These are phyloP conservation scores for Oryzias melastigma DNA, from an alignment of 2,113 vertebrate species.

Conservation along the genomic window DNA sequence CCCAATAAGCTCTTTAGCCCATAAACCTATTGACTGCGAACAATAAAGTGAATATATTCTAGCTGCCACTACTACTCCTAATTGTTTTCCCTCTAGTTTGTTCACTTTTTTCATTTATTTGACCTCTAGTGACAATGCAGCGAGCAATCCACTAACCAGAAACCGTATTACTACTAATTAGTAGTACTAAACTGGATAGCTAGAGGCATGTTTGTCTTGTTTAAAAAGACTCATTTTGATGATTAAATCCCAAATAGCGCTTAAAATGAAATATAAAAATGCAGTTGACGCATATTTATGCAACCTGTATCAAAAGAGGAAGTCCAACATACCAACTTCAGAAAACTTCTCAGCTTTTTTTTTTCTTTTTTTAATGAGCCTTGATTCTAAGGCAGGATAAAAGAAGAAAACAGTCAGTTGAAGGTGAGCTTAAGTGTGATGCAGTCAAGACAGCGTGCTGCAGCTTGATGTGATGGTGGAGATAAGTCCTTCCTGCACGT, in stretches of 20 bases:
- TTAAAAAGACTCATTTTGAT: too few relatives aligned
- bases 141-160: too few relatives aligned
- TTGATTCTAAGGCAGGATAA: slow-evolving; percentile 23
- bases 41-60: too few relatives aligned
- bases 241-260: too few relatives aligned
- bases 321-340: slow-evolving; percentile 15
- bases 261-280: neutral
- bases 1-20: slow-evolving; percentile 14
- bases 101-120: too few relatives aligned
- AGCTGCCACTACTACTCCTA: too few relatives aligned
- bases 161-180: too few relatives aligned
- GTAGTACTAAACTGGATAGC: too few relatives aligned
- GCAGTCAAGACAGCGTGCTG: slow-evolving; percentile 17
- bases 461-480: slow-evolving; percentile 30
- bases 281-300: slow-evolving; percentile 23
- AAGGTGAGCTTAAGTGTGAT: slow-evolving; percentile 13
- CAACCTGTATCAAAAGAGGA: slow-evolving; percentile 30
- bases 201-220: too few relatives aligned
- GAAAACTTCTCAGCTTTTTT: slow-evolving; percentile 2
- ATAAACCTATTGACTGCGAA: neutral
- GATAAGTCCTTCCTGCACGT: slow-evolving; percentile 50
- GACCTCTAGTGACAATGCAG: too few relatives aligned
- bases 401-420: slow-evolving; percentile 25
- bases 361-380: slow-evolving; percentile 30
- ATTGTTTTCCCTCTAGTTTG: too few relatives aligned